Base-by-base conservation (phyloP, 2,113 vertebrate species). In the Oreochromis niloticus region DNA sequence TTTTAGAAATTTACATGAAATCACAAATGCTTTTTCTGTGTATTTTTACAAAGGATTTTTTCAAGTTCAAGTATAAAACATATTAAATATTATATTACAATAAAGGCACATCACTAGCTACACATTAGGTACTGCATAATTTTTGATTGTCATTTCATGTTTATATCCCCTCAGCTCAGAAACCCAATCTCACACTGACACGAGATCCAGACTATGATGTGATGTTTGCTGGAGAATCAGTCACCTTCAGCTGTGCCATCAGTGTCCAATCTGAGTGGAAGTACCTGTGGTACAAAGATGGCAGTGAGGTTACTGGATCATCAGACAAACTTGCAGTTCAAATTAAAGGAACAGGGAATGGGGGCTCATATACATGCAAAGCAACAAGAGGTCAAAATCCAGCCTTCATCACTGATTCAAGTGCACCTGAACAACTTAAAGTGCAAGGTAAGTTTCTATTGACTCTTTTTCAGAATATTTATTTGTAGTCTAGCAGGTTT, bases 291-390 rank as follows among this genome's bases (percentile, higher is more conserved):
- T 82, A 71, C 84, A 82, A 36, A 79, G 0, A 27, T 27, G 2
- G 4, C 24, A 0, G 0, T 1, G 2, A 0, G 8, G 0, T 88
- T 19, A 0, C 0, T 2, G 4, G 0, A 24, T 0, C 68, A 34
- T 2, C 3, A 4, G 56, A 41, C 7, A 27, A 1, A 3, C 32
- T 43, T 30, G 0, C 0, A n/a, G 19, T 91, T 82, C 56, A 1
- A 1, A 10, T 63, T n/a, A 0, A 0, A 0, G 24, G 0, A 9
- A 0, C 5, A 17, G 0, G 2, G 4, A 0, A 89, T 7, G 0
- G 0, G 1, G 84, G 88, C 9, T 54, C 14, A 2, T 94, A 94
- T 61, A 13, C 1, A 13, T 95, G 94, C 34, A 2, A 13, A 52
- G 91, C 32, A 4, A 88, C n/a, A 81, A 89, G 94, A 91, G 87